phyloP scores from a whole-genome alignment of 1,140 invertebrate species.

The Dreissena polymorpha region DNA sequence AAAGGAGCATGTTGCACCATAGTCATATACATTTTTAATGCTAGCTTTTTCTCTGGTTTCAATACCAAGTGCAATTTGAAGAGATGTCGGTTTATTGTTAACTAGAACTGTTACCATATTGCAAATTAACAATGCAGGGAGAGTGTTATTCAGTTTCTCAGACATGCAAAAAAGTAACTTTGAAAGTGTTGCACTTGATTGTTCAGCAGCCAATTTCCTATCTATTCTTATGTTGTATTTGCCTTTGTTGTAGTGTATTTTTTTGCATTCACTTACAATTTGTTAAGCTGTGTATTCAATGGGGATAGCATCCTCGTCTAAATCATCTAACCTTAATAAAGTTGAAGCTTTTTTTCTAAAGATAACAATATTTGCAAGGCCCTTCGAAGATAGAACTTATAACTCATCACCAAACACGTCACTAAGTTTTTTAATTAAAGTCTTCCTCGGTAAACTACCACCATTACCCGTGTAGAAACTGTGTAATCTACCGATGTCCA shows the following conservation, averaged over 20 bases:
- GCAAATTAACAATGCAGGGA: constrained; percentile 52
- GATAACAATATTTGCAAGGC: constrained; percentile 49
- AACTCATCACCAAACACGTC: constrained; percentile 38
- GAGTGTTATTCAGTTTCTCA: constrained; percentile 12
- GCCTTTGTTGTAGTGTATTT: no score
- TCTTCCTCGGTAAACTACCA: background rate
- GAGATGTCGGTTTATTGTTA: constrained; percentile 25
- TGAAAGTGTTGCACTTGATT: background rate
- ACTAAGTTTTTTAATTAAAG: constrained; percentile 3
- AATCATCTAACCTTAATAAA: constrained; percentile 4
- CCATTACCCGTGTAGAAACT: constrained; percentile 14
- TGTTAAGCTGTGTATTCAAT: no score
- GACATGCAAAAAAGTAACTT: constrained; percentile 6
- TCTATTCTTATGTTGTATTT: no score
- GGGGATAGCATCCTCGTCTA: constrained; percentile 28
- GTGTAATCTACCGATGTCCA: constrained; percentile 38
- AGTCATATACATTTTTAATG: constrained; percentile 38
- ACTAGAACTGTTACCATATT: constrained; percentile 50
- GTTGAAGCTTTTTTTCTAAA: constrained; percentile 36
- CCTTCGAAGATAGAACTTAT: constrained; percentile 17
- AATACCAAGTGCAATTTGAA: constrained; percentile 56
- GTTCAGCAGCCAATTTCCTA: background rate
- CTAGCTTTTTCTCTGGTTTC: constrained; percentile 17
- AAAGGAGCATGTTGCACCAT: constrained; percentile 51
- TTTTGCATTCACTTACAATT: no score